Base-by-base conservation (phyloP, 2,797 vertebrate species). In the Loriculus beryllinus region DNA sequence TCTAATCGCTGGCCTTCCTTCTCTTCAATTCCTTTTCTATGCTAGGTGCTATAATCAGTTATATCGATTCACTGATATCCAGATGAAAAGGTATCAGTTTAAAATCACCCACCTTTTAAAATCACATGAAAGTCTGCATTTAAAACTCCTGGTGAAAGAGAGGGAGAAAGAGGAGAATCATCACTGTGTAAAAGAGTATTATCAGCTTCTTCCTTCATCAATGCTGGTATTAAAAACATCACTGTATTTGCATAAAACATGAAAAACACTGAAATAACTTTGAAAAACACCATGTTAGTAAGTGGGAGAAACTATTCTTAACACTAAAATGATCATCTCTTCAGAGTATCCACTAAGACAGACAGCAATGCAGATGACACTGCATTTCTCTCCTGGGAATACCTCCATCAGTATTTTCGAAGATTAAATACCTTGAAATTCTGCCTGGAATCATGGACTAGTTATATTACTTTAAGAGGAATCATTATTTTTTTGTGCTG, bases 1-100 rank as follows among this genome's bases (percentile, higher is more conserved):
- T 91, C 82, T 88, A 91, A 88, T 83, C 10, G 0, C 33, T 49
- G 69, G 88, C 77, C 69, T 92, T 89, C 63, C 57, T 82, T 92
- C 29, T 49, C 54, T 49, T 93, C 82, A 67, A 39, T 84, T 92
- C 92, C 77, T 92, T 72, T 88, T 56, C 88, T 84, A 29, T 62
- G 81, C 45, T 74, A 80, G 70, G 42, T 92, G 76, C 29, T 81
- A 39, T 35, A 88, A 48, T 4, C 10, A 37, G 76, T 23, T 28
- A 29, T 86, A 81, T 29, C 37, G 25, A 67, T 70, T 82, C 62
- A 72, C 19, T 87, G 52, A 21, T 64, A 85, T n/a, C 88, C 64
- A 84, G 84, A 87, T 26, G 42, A 59, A 54, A 86, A 82, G 10
- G 3, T 37, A 82, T 6, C 31, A 18, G 22, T 43, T 70, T 25